Evolutionary conservation across 2,888 invertebrate species (phyloP).

Genomic region (Lithophane leautieri): DNA sequence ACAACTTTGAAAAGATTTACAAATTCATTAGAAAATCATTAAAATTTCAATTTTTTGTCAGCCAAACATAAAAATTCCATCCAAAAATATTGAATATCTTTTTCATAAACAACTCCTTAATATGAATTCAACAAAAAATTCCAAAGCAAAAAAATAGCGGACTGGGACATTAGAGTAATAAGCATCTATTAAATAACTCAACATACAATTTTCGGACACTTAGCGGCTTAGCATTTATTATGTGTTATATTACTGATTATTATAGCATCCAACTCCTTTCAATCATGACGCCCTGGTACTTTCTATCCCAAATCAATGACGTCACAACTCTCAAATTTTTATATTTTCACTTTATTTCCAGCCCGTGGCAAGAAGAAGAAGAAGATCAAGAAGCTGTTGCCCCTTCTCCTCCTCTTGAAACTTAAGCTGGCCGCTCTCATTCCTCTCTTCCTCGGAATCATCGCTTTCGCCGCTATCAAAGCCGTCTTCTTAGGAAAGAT

Average conservation of each 20-base stretch:
- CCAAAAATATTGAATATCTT: conserved; percentile 40
- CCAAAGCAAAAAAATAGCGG: conserved; percentile 37
- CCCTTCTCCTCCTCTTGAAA: conserved; percentile 94
- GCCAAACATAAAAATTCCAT: not conserved
- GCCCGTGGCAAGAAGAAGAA: conserved; percentile 95
- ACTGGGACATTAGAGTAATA: conserved; percentile 35
- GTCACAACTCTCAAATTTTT: not conserved
- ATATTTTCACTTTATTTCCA: conserved; percentile 76
- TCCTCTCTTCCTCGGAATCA: conserved; percentile 93
- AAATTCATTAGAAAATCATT: not conserved
- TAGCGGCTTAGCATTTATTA: conserved; percentile 20
- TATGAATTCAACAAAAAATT: conserved; percentile 31
- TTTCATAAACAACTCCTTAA: conserved; percentile 54
- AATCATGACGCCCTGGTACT: conserved; percentile 25
- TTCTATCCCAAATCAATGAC: not conserved
- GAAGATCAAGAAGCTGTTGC: conserved; percentile 94
- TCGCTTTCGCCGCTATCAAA: conserved; percentile 95
- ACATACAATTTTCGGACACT: conserved; percentile 26
- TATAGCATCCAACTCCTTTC: not conserved
- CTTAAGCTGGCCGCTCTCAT: conserved; percentile 94
- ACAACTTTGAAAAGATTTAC: not conserved
- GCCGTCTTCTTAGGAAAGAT: conserved; percentile 96
- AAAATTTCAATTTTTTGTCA: not conserved
- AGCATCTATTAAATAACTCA: conserved; percentile 44
- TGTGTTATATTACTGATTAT: conserved; percentile 13